Percentiles rank a stretch among this genome's conserved stretches.
Conservation (phyloP, 1,140 invertebrate species). For the Asobara japonica region DNA sequence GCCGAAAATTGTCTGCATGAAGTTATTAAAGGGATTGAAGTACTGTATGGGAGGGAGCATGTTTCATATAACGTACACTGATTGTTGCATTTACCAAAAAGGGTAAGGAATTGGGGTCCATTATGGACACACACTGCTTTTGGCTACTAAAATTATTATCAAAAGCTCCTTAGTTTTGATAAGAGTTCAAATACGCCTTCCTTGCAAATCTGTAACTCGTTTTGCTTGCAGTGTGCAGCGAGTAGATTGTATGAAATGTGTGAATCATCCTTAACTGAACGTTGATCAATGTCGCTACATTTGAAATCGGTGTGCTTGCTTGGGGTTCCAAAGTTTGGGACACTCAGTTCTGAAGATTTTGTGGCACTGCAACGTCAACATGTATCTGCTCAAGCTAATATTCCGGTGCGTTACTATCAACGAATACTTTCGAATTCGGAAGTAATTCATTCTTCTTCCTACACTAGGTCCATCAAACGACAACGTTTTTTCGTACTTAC, state of each 20-base stretch:
- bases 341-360: not conserved
- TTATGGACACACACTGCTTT: too few species aligned
- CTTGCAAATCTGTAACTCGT: too few species aligned
- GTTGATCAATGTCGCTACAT: not conserved
- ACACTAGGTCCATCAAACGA: not conserved
- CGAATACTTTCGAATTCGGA: not conserved
- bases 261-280: too few species aligned
- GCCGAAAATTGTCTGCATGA: constrained; percentile 33
- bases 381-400: not conserved
- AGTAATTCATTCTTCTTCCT: not conserved
- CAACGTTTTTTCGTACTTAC: not conserved
- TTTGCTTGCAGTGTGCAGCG: too few species aligned
- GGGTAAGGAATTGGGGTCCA: too few species aligned
- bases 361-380: not conserved
- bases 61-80: constrained; percentile 43
- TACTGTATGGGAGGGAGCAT: constrained; percentile 34
- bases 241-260: too few species aligned
- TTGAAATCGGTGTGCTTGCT: not conserved
- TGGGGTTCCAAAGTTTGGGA: not conserved
- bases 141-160: too few species aligned
- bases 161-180: too few species aligned
- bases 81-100: constrained; percentile 30
- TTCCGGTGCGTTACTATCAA: not conserved
- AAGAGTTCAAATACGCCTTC: too few species aligned
- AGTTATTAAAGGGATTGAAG: constrained; percentile 37